These are phyloP conservation scores for Australoheros facetus DNA, from an alignment of 2,797 vertebrate species.

Conservation along the genomic window DNA sequence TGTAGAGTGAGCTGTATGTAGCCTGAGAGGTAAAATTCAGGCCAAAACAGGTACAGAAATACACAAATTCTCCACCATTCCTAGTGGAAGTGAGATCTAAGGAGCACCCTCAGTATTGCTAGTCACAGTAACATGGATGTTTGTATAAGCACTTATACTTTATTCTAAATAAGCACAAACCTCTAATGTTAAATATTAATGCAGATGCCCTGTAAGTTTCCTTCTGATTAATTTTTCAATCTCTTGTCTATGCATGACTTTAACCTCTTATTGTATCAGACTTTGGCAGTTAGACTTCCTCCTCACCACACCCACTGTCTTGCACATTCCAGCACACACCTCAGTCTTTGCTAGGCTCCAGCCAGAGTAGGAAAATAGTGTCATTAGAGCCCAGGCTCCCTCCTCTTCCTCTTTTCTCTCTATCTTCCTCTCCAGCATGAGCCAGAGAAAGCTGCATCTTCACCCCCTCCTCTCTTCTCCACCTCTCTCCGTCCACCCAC, in stretches of 20 bases:
- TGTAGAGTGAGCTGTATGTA: not conserved
- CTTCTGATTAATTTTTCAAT: not conserved
- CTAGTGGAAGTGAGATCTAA: not conserved
- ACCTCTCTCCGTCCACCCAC: not conserved
- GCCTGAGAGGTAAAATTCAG: not conserved
- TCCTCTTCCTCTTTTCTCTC: not conserved
- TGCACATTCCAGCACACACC: constrained; percentile 49
- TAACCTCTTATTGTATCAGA: not conserved
- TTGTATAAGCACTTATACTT: not conserved
- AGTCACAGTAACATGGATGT: not conserved
- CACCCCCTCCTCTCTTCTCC: not conserved
- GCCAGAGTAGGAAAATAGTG: constrained; percentile 34
- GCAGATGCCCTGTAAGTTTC: not conserved
- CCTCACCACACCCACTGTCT: constrained; percentile 46
- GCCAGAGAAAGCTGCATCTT: constrained; percentile 36
- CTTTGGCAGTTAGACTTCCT: constrained; percentile 33
- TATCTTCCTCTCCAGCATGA: constrained; percentile 15
- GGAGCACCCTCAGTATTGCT: not conserved
- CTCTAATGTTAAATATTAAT: not conserved
- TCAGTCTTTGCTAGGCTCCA: constrained; percentile 11
- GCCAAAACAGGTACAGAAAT: not conserved
- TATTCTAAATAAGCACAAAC: not conserved
- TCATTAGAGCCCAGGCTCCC: not conserved
- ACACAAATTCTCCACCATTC: not conserved
- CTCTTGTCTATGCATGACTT: not conserved